phyloP scores from a whole-genome alignment of 2,797 vertebrate species.

The Propithecus deckenii region DNA sequence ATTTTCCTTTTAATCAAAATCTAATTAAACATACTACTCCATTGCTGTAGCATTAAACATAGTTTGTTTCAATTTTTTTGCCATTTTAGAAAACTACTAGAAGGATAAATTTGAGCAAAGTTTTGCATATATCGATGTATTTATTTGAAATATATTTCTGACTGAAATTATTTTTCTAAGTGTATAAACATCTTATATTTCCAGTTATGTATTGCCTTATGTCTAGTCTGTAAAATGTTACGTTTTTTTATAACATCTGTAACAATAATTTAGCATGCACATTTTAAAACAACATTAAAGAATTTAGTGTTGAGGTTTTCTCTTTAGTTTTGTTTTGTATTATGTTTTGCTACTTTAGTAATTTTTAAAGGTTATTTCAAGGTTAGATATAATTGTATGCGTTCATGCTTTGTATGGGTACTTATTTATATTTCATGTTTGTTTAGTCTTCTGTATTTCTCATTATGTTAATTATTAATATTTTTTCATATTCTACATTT shows the following conservation, averaged over 20 bases:
- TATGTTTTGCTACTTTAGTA: not conserved
- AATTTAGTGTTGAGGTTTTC: not conserved
- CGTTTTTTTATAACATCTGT: not conserved
- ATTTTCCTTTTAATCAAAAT: not conserved
- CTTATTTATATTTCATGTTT: not conserved
- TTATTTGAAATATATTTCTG: constrained; percentile 19
- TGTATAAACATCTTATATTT: not conserved
- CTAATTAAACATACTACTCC: not conserved
- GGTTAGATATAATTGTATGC: not conserved
- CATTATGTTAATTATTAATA: not conserved
- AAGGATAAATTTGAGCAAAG: not conserved
- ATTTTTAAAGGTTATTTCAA: not conserved
- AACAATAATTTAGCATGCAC: not conserved
- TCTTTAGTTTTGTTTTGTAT: not conserved
- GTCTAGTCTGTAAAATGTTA: not conserved
- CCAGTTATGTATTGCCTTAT: not conserved
- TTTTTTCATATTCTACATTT: not conserved
- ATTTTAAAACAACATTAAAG: not conserved
- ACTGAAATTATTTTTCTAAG: not conserved
- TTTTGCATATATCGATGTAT: not conserved
- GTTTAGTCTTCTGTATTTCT: not conserved
- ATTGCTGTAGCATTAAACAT: not conserved
- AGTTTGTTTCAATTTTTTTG: not conserved
- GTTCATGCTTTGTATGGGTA: not conserved
- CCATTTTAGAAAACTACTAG: not conserved